Evolutionary conservation across 2,797 vertebrate genomes (phyloP).

Genomic region (Poeciliopsis presidionis): DNA sequence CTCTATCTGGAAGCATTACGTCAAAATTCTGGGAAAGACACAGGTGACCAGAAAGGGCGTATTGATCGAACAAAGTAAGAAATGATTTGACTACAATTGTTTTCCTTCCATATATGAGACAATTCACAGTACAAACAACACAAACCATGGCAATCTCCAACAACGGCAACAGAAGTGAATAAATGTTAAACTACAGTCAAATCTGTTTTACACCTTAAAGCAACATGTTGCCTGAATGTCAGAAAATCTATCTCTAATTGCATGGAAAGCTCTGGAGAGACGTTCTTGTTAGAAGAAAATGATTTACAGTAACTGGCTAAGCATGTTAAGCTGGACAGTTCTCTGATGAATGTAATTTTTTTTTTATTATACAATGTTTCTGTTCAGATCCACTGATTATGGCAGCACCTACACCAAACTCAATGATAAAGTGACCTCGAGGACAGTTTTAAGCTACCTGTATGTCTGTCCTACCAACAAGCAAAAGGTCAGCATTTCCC

Average conservation of each 20-base stretch:
- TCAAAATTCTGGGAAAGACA: neutral
- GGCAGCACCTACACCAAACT: constrained; percentile 95
- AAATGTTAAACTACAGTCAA: constrained; percentile 16
- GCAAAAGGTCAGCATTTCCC: constrained; percentile 85
- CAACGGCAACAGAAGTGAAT: constrained; percentile 14
- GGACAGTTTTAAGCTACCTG: constrained; percentile 94
- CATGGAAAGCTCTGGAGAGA: constrained; percentile 31
- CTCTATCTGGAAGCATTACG: neutral
- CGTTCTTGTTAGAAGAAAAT: constrained; percentile 43
- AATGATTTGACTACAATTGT: constrained; percentile 2
- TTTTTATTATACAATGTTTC: constrained; percentile 34
- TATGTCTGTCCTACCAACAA: constrained; percentile 98
- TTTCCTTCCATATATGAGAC: constrained; percentile 11
- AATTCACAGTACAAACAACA: neutral
- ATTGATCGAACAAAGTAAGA: neutral
- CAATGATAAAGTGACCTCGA: constrained; percentile 92
- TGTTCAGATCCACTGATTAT: constrained; percentile 91
- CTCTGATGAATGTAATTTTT: constrained; percentile 40
- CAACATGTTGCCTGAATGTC: constrained; percentile 24
- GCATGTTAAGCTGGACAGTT: constrained; percentile 31
- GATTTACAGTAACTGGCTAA: constrained; percentile 63
- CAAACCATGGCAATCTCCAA: constrained; percentile 9
- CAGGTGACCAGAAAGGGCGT: neutral
- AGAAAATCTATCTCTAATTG: constrained; percentile 48
- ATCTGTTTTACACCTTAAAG: constrained; percentile 35